phyloP scores from a whole-genome alignment of 1,140 invertebrate genomes.

The Cydia amplana region DNA sequence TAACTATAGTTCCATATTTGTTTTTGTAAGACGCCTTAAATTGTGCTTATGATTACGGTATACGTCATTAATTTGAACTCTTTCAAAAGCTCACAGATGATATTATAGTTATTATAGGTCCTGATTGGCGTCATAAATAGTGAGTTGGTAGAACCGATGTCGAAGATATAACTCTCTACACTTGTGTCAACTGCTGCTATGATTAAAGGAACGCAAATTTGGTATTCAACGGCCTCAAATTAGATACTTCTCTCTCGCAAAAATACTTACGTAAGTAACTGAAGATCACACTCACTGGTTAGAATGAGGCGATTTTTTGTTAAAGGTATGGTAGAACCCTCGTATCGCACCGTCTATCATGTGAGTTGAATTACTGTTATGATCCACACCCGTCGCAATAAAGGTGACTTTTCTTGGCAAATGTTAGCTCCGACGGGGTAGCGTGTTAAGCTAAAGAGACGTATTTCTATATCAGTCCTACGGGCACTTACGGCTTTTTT shows the following conservation, averaged over 20 bases:
- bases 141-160: too few species aligned
- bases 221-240: too few species aligned
- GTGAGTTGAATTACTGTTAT: constrained; percentile 5
- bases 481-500: neutral
- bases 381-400: constrained; percentile 11
- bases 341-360: neutral
- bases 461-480: neutral
- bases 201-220: too few species aligned
- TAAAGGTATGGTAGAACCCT: neutral
- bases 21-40: too few species aligned
- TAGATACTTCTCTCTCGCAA: neutral
- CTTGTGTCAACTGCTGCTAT: too few species aligned
- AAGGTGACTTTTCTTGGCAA: constrained; percentile 14
- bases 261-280: neutral
- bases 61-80: too few species aligned
- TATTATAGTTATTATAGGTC: too few species aligned
- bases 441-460: neutral
- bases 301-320: neutral
- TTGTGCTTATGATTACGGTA: too few species aligned
- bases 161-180: too few species aligned
- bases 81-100: too few species aligned
- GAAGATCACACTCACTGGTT: neutral
- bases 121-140: too few species aligned
- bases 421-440: neutral
- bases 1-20: too few species aligned